Conservation (phyloP, 2,888 invertebrate genomes). For the Blastobasis adustella region DNA sequence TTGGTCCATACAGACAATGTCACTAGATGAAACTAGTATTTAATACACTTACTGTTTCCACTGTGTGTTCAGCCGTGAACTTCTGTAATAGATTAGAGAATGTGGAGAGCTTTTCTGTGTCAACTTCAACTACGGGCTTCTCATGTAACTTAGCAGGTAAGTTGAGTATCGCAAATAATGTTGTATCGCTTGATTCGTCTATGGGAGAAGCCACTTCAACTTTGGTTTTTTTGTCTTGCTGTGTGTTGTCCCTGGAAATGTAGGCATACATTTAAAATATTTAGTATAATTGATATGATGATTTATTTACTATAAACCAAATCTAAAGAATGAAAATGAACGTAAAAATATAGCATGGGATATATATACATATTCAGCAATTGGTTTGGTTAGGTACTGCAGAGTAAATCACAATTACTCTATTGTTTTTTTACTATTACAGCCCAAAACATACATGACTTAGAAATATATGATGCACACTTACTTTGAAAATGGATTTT, state of each 20-base stretch:
- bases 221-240: conserved; percentile 46
- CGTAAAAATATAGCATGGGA: too few species aligned
- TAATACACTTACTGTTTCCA: conserved; percentile 44
- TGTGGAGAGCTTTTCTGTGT: conserved; percentile 55
- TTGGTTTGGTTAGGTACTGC: background rate
- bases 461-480: too few species aligned
- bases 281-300: background rate
- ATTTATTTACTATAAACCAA: too few species aligned
- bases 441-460: background rate
- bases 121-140: conserved; percentile 39
- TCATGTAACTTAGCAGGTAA: conserved; percentile 47
- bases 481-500: conserved; percentile 84
- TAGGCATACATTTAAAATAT: background rate
- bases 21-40: background rate
- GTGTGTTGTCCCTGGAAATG: conserved; percentile 33
- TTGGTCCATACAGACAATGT: too few species aligned
- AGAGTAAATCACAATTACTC: background rate
- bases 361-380: background rate
- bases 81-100: conserved; percentile 67
- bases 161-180: conserved; percentile 72
- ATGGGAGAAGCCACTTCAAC: conserved; percentile 31
- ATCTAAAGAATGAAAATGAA: too few species aligned
- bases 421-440: too few species aligned
- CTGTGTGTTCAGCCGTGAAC: conserved; percentile 59
- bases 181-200: conserved; percentile 73